Evolutionary conservation across 1,140 invertebrate genomes (phyloP).

Genomic region (Cyrtorhinus lividipennis): DNA sequence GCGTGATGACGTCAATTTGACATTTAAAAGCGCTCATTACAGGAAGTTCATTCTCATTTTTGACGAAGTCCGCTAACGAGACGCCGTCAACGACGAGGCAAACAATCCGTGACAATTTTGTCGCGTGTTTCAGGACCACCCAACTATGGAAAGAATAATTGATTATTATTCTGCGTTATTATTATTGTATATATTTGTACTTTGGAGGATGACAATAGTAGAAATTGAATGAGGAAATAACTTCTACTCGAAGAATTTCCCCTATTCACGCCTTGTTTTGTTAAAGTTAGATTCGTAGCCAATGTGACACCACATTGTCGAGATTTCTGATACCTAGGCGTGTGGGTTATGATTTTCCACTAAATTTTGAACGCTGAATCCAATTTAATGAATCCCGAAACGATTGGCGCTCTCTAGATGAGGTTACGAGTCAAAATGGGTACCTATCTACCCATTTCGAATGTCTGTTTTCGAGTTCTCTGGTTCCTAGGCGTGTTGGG

Average conservation of each 20-base stretch:
- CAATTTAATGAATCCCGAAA: too few species aligned
- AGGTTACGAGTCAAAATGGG: too few species aligned
- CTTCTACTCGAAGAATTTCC: neutral
- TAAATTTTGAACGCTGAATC: too few species aligned
- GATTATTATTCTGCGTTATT: neutral
- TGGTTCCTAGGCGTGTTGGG: too few species aligned
- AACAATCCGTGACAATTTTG: slow-evolving; percentile 49
- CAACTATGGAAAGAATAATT: slow-evolving; percentile 38
- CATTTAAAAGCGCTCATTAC: slow-evolving; percentile 43
- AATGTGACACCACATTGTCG: neutral
- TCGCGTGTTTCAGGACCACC: slow-evolving; percentile 62
- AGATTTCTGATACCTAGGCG: too few species aligned
- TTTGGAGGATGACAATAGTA: neutral
- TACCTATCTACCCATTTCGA: too few species aligned
- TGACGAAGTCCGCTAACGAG: slow-evolving; percentile 52
- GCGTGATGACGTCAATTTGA: slow-evolving; percentile 56
- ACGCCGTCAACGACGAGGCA: slow-evolving; percentile 64
- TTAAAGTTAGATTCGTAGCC: neutral
- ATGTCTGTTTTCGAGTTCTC: too few species aligned
- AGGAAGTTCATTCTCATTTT: slow-evolving; percentile 45
- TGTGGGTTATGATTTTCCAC: too few species aligned
- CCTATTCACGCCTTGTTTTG: neutral
- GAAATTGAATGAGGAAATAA: neutral
- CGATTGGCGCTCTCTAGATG: too few species aligned
- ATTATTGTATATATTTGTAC: neutral